These are phyloP conservation scores for Habrosyne pyritoides DNA, from an alignment of 2,888 invertebrate species.

Conservation along the genomic window DNA sequence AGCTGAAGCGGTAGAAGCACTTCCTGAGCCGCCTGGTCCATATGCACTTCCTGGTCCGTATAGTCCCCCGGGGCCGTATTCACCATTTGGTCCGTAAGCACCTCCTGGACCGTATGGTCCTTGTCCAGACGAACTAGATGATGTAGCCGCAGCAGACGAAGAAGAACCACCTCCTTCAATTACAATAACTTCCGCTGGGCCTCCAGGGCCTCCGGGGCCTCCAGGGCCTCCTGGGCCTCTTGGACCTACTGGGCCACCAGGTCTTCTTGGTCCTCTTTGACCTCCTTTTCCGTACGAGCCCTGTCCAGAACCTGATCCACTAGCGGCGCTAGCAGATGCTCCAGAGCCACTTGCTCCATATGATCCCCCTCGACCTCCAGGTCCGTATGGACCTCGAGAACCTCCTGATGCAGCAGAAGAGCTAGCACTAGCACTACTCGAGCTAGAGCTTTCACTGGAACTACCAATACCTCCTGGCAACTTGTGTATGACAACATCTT, in stretches of 20 bases:
- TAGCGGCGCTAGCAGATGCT: conserved; percentile 1
- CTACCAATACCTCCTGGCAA: conserved; percentile 22
- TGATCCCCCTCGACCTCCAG: conserved; percentile 10
- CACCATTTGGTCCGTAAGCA: conserved; percentile 4
- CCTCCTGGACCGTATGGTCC: neutral
- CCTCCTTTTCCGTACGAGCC: conserved; percentile 8
- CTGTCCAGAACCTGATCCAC: conserved; percentile 1
- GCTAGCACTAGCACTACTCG: neutral
- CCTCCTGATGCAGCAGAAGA: conserved; percentile 11
- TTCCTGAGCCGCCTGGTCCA: conserved; percentile 4
- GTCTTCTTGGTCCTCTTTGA: neutral
- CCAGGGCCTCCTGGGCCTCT: neutral
- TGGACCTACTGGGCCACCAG: neutral
- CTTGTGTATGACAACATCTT: conserved; percentile 53
- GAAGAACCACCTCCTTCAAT: neutral
- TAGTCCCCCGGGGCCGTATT: neutral
- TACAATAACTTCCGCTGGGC: neutral
- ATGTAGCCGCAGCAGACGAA: neutral
- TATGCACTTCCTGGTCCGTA: conserved; percentile 5
- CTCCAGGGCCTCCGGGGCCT: neutral
- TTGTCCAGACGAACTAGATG: neutral
- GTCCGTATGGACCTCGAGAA: conserved; percentile 12
- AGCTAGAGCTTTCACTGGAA: neutral
- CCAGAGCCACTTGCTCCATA: conserved; percentile 9
- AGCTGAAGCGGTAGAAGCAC: conserved; percentile 11